phyloP scores from a whole-genome alignment of 2,888 invertebrate species.

The Caenorhabditis zanzibari region DNA sequence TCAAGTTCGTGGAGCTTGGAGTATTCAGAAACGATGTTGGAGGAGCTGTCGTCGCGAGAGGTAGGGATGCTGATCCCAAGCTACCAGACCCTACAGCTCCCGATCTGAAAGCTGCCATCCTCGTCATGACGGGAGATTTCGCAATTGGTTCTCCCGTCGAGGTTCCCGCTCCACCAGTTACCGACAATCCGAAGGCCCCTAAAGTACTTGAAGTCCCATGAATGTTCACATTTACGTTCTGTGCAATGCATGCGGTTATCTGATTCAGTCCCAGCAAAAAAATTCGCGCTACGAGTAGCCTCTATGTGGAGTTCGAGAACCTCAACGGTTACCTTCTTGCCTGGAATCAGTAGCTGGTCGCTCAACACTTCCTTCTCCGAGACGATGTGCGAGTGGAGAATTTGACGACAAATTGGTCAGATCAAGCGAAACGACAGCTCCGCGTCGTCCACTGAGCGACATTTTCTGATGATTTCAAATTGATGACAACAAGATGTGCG shows the following conservation, averaged over 20 bases:
- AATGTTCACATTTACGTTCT: not conserved
- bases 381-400: not conserved
- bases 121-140: conserved; percentile 3
- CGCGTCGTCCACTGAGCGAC: not conserved
- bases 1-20: conserved; percentile 5
- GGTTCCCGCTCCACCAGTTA: not conserved
- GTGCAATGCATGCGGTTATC: conserved; percentile 24
- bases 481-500: not conserved
- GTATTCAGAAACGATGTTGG: not conserved
- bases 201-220: conserved; percentile 20
- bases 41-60: not conserved
- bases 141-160: not conserved
- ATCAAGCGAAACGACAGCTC: not conserved
- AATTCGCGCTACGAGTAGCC: not conserved
- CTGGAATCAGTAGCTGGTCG: too few species aligned
- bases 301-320: not conserved
- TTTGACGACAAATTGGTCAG: not conserved
- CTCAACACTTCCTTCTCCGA: not conserved
- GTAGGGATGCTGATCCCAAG: not conserved
- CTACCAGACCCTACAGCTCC: conserved; percentile 10
- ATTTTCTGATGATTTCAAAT: not conserved
- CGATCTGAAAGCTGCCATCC: conserved; percentile 24
- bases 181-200: conserved; percentile 15
- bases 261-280: not conserved
- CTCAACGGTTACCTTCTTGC: not conserved